Conservation (phyloP, 2,113 vertebrate genomes). For the Upupa epops region DNA sequence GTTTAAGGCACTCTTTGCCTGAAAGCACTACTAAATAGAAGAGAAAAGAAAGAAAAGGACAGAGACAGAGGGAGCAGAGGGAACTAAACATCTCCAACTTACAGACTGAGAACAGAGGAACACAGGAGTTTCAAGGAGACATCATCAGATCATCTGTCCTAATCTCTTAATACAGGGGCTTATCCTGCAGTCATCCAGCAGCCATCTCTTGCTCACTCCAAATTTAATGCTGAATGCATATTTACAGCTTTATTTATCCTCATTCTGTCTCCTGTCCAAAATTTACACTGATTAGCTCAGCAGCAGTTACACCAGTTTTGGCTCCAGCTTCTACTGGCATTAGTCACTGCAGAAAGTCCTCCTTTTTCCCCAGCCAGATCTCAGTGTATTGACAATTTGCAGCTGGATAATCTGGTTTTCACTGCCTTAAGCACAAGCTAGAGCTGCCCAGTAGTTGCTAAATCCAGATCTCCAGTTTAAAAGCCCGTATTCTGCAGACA, state of each 20-base stretch:
- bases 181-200: not conserved
- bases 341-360: not conserved
- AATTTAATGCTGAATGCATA: not conserved
- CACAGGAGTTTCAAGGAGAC: not conserved
- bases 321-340: not conserved
- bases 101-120: slow-evolving; percentile 24
- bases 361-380: not conserved
- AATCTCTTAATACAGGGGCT: not conserved
- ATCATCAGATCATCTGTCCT: not conserved
- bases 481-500: accelerated
- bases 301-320: not conserved
- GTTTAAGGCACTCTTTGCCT: not conserved
- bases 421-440: not conserved
- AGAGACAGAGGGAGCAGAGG: not conserved
- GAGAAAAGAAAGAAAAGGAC: not conserved
- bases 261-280: not conserved
- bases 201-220: not conserved
- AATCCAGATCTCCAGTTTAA: not conserved
- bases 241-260: slow-evolving; percentile 5
- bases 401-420: not conserved
- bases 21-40: not conserved
- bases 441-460: not conserved
- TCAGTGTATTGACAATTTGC: accelerated
- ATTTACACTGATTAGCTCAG: slow-evolving; percentile 13
- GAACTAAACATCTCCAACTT: not conserved